phyloP scores from a whole-genome alignment of 2,113 vertebrate genomes.

The Eulemur rufifrons region DNA sequence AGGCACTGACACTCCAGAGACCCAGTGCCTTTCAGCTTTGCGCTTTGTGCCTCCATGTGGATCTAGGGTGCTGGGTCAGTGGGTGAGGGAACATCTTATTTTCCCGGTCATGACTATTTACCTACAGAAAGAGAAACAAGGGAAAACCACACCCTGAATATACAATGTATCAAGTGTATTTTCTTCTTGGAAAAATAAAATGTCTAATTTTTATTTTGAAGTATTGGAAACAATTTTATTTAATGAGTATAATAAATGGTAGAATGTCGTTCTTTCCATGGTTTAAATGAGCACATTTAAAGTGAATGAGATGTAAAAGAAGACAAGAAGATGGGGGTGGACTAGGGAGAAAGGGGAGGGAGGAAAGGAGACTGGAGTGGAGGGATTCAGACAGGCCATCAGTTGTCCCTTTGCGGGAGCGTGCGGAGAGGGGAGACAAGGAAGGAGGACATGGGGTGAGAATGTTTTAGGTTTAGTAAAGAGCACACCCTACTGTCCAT shows the following conservation, averaged over 20 bases:
- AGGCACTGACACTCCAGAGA: background rate
- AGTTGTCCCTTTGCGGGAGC: background rate
- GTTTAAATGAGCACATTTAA: background rate
- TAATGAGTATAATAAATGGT: background rate
- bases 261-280: background rate
- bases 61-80: background rate
- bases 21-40: background rate
- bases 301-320: background rate
- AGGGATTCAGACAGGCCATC: too few relatives aligned
- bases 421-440: background rate
- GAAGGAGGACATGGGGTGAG: background rate
- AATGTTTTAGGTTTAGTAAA: background rate
- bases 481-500: background rate
- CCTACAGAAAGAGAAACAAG: background rate
- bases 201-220: constrained; percentile 23
- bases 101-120: background rate
- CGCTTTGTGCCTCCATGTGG: background rate
- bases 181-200: background rate
- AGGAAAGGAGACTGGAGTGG: background rate
- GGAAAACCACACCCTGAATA: background rate
- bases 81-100: background rate
- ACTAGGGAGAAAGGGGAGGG: background rate
- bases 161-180: background rate
- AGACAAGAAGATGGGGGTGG: background rate
- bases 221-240: background rate